Evolutionary conservation across 2,113 vertebrate genomes (phyloP).

Genomic region (Urocitellus parryii): DNA sequence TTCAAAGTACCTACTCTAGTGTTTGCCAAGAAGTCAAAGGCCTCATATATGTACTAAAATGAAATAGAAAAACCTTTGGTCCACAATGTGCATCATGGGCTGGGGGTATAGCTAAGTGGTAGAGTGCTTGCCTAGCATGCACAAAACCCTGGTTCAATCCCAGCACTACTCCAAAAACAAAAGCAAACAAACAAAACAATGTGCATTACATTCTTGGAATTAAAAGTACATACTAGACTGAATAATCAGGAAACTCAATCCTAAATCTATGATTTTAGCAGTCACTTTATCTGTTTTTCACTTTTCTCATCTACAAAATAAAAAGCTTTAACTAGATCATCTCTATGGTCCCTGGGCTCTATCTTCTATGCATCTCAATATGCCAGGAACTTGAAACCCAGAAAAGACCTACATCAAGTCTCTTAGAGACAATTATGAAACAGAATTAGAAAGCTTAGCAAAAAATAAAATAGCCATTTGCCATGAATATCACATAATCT

Average conservation of each 20-base stretch:
- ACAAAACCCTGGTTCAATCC: no score
- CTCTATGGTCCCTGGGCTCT: not conserved
- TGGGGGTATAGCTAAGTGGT: not conserved
- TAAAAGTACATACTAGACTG: not conserved
- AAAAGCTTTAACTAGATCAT: not conserved
- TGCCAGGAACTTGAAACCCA: not conserved
- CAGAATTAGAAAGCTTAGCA: conserved; percentile 5
- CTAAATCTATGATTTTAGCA: not conserved
- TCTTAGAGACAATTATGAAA: not conserved
- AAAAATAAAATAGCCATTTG: conserved; percentile 27
- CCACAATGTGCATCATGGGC: no score
- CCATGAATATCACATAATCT: not conserved
- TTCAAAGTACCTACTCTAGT: no score
- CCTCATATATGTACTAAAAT: no score
- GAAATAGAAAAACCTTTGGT: no score
- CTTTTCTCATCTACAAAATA: conserved; percentile 35
- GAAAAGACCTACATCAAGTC: not conserved
- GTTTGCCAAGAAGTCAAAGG: no score
- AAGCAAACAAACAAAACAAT: no score
- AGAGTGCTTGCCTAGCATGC: no score
- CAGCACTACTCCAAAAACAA: no score
- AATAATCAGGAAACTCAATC: not conserved
- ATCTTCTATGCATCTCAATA: not conserved
- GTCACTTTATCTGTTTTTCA: conserved; percentile 4
- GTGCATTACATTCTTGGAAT: not conserved